Percentiles rank a stretch among this genome's conserved stretches.
Conservation (phyloP, 2,888 invertebrate genomes). For the Orthonychiurus folsomi region DNA sequence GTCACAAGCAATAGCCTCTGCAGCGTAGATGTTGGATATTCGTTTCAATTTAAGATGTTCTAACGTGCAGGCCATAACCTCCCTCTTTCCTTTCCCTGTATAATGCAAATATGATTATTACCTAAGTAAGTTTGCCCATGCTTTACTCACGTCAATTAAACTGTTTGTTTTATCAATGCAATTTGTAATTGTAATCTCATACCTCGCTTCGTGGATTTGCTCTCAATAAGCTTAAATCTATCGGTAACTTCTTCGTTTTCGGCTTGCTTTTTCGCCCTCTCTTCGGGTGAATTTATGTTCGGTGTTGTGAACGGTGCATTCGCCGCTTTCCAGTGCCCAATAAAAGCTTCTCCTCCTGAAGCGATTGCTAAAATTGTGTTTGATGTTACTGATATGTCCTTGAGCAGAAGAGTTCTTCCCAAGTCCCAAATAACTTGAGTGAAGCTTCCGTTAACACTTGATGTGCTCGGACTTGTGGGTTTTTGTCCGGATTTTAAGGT, state of each 20-base stretch:
- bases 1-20: background rate
- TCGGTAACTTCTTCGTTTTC: background rate
- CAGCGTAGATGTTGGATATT: background rate
- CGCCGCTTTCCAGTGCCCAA: background rate
- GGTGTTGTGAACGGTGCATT: background rate
- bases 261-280: too few species aligned
- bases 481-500: too few species aligned
- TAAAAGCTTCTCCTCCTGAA: background rate
- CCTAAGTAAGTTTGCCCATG: too few species aligned
- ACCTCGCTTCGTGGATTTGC: too few species aligned
- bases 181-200: too few species aligned
- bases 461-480: too few species aligned
- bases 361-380: background rate
- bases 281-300: background rate
- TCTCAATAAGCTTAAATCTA: too few species aligned
- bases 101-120: background rate
- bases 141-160: too few species aligned
- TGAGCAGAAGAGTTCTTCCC: background rate
- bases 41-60: background rate
- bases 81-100: background rate
- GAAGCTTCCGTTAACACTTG: background rate
- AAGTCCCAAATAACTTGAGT: background rate
- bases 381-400: background rate
- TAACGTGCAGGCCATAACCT: background rate
- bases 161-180: too few species aligned